These are phyloP conservation scores for Trigoniulus corallinus DNA, from an alignment of 1,140 invertebrate species.

Conservation along the genomic window DNA sequence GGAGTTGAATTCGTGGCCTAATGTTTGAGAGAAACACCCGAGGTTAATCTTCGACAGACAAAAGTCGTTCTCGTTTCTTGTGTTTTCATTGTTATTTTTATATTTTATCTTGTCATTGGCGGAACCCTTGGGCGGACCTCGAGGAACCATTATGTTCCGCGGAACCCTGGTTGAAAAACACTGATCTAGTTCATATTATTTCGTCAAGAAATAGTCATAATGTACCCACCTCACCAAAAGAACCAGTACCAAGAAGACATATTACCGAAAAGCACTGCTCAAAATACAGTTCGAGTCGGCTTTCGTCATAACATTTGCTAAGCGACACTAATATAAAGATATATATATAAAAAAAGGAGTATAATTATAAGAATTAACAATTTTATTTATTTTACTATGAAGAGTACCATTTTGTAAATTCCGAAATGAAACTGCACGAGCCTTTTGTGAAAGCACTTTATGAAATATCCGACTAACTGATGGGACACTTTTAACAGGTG, in stretches of 20 bases:
- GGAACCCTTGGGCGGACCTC: no score
- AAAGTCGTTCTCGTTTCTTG: no score
- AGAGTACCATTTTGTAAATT: conserved; percentile 21
- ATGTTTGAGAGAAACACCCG: no score
- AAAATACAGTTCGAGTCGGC: conserved; percentile 28
- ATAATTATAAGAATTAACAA: background rate
- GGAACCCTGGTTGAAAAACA: no score
- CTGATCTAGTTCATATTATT: background rate
- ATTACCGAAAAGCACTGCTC: conserved; percentile 46
- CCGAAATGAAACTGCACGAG: conserved; percentile 27
- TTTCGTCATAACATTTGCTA: conserved; percentile 4
- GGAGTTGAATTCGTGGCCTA: background rate
- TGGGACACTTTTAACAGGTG: conserved; percentile 26
- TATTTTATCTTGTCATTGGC: conserved; percentile 4
- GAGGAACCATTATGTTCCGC: no score
- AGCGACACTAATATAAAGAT: background rate
- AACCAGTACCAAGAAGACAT: conserved; percentile 46
- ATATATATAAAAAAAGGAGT: background rate
- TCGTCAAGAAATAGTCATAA: background rate
- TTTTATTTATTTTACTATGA: background rate
- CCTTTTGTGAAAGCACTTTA: conserved; percentile 15
- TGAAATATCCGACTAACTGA: conserved; percentile 25
- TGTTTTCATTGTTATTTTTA: conserved; percentile 3
- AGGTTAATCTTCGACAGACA: no score
- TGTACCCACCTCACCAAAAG: conserved; percentile 48